Evolutionary conservation across 2,888 invertebrate species (phyloP), one percentile per base, ranked within the genome.

Genomic region (Troides helena): DNA sequence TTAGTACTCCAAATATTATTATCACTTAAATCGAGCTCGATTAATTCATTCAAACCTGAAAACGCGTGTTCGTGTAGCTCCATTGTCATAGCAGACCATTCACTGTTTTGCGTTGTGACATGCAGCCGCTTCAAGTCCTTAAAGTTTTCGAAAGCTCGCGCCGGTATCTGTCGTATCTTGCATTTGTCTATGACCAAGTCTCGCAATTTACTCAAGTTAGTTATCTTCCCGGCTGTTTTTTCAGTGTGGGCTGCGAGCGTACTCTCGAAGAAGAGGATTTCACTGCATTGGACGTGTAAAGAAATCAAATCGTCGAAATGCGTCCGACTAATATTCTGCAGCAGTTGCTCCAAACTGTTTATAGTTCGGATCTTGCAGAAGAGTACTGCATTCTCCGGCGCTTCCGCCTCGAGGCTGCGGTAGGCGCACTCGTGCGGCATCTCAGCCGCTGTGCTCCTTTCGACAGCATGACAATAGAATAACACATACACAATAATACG

Each of bases 1-100:
- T 96, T 96, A 70, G 96, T 92, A 74, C 94, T 95, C 96, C 96
- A 96, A 72, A 96, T 95, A 83, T 96, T 96, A 89, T 96, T 96
- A 81, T 95, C 95, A 74, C 95, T 95, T 69, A 97, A 88, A 86
- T 96, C 94, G 75, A 96, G 93, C 78, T 94, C 93, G 73, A 94
- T 93, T 67, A 96, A 92, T 85, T 95, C 95, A 71, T 94, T 93
- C 78, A 96, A 88, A 53, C 96, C 94, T 71, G 94, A 88, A 74
- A 97, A 94, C 72, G 96, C 95, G 80, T 95, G 95, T 64, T 95
- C 93, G 79, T 95, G 94, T 68, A 96, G 84, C 78, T 96, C 96
- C 89, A 96, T 93, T 76, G 95, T 95, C 95, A 96, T 95, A 53
- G 95, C 94, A 30, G 96, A 95, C 96, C 96, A 96, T 81, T 96